Evolutionary conservation across 2,797 vertebrate species (phyloP).

Genomic region (Halcyon smyrnensis): DNA sequence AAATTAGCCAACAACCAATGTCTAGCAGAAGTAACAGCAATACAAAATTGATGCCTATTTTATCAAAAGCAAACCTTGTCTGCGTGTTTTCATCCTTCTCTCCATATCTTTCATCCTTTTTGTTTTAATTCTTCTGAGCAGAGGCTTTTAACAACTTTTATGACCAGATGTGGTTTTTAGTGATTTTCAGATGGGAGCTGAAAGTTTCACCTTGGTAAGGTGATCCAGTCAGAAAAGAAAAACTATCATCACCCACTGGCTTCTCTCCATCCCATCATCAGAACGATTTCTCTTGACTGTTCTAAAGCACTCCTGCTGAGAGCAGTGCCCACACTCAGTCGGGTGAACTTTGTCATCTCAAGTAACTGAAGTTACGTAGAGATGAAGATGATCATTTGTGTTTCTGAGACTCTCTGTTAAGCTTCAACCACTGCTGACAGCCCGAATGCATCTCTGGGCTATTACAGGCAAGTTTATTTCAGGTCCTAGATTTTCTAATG

Average conservation of each 20-base stretch:
- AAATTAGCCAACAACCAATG: background rate
- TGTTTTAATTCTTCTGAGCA: background rate
- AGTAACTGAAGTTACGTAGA: background rate
- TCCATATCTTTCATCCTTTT: background rate
- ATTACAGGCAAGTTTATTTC: background rate
- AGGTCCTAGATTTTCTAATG: background rate
- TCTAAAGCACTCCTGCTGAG: background rate
- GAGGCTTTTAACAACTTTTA: background rate
- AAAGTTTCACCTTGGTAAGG: background rate
- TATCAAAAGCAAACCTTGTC: background rate
- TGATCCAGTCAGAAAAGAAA: background rate
- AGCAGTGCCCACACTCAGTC: background rate
- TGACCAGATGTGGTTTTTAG: background rate
- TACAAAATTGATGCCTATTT: background rate
- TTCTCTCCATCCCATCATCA: background rate
- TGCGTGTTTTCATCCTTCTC: background rate
- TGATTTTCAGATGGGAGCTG: background rate
- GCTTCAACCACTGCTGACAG: background rate
- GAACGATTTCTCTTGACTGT: background rate
- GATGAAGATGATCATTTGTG: background rate
- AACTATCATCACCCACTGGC: background rate
- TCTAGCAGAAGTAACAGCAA: background rate
- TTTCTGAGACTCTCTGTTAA: background rate
- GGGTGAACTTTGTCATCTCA: background rate
- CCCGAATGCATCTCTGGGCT: background rate